A percentile compares a stretch with the other conserved stretches of the same genome.
Conservation (phyloP, 2,797 vertebrate species). For the Borostomias antarcticus region DNA sequence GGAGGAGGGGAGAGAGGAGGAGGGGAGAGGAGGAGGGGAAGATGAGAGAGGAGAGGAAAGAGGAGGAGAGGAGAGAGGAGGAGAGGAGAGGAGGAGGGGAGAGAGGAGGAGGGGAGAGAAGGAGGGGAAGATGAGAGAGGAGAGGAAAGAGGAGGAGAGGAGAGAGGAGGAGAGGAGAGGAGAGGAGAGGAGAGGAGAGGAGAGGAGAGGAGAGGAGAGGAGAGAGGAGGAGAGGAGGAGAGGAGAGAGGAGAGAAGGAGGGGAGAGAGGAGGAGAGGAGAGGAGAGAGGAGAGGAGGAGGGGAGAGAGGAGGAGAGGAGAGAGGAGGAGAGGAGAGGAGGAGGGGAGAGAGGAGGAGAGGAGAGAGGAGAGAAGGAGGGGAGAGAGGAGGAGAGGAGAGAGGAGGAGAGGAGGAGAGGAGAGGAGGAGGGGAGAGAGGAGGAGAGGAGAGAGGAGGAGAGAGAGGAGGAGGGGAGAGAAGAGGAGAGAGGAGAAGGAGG, state of each 20-base stretch:
- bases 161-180: conserved; percentile 61
- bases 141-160: neutral
- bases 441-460: neutral
- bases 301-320: neutral
- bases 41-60: neutral
- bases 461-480: neutral
- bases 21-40: neutral
- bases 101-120: neutral
- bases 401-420: neutral
- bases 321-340: neutral
- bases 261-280: neutral
- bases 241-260: neutral
- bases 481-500: neutral
- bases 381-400: neutral
- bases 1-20: neutral
- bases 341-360: neutral
- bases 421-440: neutral
- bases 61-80: neutral
- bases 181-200: conserved; percentile 78
- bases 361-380: neutral
- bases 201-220: neutral
- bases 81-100: neutral
- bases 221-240: no score
- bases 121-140: no score
- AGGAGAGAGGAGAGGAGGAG: neutral